phyloP scores from a whole-genome alignment of 2,113 vertebrate species.

The Alosa alosa region DNA sequence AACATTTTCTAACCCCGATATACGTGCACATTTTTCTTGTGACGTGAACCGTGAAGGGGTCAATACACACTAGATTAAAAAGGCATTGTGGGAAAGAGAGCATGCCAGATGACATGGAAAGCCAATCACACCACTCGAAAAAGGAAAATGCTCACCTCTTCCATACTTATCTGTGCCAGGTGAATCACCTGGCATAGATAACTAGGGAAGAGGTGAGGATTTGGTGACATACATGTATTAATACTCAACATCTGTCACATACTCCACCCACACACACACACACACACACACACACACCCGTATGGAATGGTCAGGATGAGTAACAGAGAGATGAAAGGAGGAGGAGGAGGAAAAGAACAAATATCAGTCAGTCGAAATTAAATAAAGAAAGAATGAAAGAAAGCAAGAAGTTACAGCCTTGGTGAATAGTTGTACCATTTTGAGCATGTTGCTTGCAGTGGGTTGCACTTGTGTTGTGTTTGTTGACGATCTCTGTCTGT shows the following conservation, averaged over 20 bases:
- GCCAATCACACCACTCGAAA: background rate
- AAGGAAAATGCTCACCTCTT: background rate
- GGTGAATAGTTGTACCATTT: background rate
- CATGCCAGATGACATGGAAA: background rate
- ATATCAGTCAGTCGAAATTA: conserved; percentile 13
- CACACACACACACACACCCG: too few species aligned
- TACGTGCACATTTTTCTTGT: too few species aligned
- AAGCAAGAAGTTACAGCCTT: background rate
- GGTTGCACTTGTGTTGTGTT: background rate
- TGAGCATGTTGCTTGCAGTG: background rate
- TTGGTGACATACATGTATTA: background rate
- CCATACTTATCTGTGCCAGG: background rate
- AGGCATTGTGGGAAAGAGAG: background rate
- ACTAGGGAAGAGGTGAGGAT: too few species aligned
- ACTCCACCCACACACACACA: background rate
- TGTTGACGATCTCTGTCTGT: background rate
- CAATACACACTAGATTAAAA: too few species aligned
- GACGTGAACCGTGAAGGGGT: too few species aligned
- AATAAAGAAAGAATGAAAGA: background rate
- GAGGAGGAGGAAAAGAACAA: background rate
- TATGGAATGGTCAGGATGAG: background rate
- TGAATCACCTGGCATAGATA: background rate
- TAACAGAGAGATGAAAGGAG: background rate
- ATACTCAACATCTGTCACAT: background rate
- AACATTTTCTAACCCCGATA: too few species aligned